These are phyloP conservation scores for Rhinoderma darwinii DNA, from an alignment of 2,113 vertebrate genomes.

Conservation along the genomic window DNA sequence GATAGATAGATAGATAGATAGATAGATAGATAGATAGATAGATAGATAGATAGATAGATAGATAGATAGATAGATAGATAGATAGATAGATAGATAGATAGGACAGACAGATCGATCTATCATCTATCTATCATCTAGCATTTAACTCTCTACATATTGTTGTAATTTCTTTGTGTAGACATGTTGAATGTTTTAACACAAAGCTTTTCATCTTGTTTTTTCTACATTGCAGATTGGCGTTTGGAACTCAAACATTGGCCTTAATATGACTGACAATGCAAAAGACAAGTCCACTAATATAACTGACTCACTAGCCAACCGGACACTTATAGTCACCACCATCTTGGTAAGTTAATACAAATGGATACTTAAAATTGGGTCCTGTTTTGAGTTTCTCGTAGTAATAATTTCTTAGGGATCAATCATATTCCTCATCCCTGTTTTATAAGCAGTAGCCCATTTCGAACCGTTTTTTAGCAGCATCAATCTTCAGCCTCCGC, in stretches of 20 bases:
- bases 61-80: background rate
- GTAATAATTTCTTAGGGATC: too few species aligned
- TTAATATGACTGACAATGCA: slow-evolving; percentile 90
- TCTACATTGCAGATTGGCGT: slow-evolving; percentile 84
- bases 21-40: background rate
- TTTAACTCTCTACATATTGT: background rate
- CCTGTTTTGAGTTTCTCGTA: too few species aligned
- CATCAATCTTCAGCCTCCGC: too few species aligned
- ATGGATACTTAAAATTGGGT: background rate
- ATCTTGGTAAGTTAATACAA: slow-evolving; percentile 86
- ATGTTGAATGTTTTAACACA: background rate
- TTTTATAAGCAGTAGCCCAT: too few species aligned
- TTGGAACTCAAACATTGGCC: slow-evolving; percentile 95
- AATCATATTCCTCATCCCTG: too few species aligned
- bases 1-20: slow-evolving; percentile 4
- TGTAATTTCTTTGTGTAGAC: background rate
- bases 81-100: background rate
- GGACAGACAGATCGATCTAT: background rate
- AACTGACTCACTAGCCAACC: slow-evolving; percentile 91
- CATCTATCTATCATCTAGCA: background rate
- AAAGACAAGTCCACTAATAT: slow-evolving; percentile 86
- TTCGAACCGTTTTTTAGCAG: too few species aligned
- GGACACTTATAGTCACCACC: slow-evolving; percentile 94
- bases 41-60: background rate
- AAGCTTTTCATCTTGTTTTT: background rate